phyloP scores from a whole-genome alignment of 2,888 invertebrate species.

The Meloe dianella region DNA sequence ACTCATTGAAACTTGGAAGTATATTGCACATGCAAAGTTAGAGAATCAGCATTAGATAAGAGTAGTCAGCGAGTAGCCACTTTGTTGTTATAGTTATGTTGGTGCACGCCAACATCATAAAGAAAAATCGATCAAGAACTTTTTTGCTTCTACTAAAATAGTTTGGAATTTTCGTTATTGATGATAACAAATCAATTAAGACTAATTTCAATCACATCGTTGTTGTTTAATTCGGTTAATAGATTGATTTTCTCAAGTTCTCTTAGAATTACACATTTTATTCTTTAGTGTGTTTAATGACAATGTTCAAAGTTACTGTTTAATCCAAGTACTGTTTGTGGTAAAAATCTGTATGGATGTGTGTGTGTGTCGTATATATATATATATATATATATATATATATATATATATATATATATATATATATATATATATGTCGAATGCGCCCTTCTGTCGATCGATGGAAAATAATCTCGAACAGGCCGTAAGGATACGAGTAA shows the following conservation, averaged over 20 bases:
- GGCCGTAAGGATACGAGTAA: slow-evolving; percentile 39
- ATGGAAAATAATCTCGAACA: slow-evolving; percentile 46
- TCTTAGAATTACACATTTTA: background rate
- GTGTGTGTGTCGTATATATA: too few species aligned
- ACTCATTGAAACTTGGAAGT: slow-evolving; percentile 13
- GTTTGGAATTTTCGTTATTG: background rate
- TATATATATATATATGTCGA: slow-evolving; percentile 14
- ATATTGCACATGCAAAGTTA: slow-evolving; percentile 25
- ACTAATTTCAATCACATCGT: background rate
- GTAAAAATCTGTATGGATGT: slow-evolving; percentile 33
- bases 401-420: too few species aligned
- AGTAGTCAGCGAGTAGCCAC: slow-evolving; percentile 22
- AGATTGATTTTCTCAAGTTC: background rate
- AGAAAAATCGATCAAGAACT: slow-evolving; percentile 16
- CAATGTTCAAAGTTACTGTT: background rate
- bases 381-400: too few species aligned
- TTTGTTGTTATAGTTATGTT: slow-evolving; percentile 25
- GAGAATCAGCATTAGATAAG: slow-evolving; percentile 23
- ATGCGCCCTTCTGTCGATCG: slow-evolving; percentile 33
- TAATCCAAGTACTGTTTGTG: slow-evolving; percentile 22
- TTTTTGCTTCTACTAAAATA: slow-evolving; percentile 61
- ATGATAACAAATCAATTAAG: background rate
- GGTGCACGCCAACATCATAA: slow-evolving; percentile 26
- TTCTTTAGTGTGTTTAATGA: background rate
- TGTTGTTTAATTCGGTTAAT: background rate